phyloP scores from a whole-genome alignment of 2,797 vertebrate species.

The Uromys caudimaculatus region DNA sequence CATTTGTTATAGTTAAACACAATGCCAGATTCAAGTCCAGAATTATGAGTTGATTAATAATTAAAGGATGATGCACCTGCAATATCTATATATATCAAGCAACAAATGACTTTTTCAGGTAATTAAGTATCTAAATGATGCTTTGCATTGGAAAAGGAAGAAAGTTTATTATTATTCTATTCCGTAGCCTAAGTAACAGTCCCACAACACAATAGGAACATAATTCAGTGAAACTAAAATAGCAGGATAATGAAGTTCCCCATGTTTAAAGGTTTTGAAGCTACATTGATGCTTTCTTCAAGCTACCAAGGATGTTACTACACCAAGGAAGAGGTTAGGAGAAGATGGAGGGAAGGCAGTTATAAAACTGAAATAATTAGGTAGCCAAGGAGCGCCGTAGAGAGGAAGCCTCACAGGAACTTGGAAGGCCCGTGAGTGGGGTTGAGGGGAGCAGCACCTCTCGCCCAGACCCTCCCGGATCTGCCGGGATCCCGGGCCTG shows the following conservation, averaged over 20 bases:
- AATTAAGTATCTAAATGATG: constrained; percentile 77
- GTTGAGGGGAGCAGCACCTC: no score
- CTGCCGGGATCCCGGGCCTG: no score
- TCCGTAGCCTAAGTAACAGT: constrained; percentile 64
- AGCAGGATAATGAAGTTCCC: constrained; percentile 32
- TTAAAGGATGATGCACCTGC: constrained; percentile 70
- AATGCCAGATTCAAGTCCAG: constrained; percentile 59
- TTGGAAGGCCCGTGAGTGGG: no score
- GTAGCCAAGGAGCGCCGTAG: no score
- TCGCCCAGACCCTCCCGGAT: no score
- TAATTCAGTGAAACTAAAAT: constrained; percentile 69
- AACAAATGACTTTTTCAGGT: constrained; percentile 68
- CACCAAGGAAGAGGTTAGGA: constrained; percentile 44
- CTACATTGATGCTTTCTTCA: constrained; percentile 27
- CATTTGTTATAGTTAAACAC: constrained; percentile 60
- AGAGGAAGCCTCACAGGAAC: no score
- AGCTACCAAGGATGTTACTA: not conserved
- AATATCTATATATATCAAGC: constrained; percentile 58
- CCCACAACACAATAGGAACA: constrained; percentile 55
- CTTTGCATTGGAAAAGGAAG: constrained; percentile 45
- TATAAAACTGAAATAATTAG: constrained; percentile 71
- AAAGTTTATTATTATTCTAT: constrained; percentile 62
- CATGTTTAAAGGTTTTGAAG: constrained; percentile 37
- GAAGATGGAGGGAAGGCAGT: constrained; percentile 43
- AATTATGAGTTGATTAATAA: constrained; percentile 80